A percentile compares a stretch with the other conserved stretches of the same genome.
phyloP scores from a whole-genome alignment of 2,888 invertebrate species.

The Drosophila stalkeri region DNA sequence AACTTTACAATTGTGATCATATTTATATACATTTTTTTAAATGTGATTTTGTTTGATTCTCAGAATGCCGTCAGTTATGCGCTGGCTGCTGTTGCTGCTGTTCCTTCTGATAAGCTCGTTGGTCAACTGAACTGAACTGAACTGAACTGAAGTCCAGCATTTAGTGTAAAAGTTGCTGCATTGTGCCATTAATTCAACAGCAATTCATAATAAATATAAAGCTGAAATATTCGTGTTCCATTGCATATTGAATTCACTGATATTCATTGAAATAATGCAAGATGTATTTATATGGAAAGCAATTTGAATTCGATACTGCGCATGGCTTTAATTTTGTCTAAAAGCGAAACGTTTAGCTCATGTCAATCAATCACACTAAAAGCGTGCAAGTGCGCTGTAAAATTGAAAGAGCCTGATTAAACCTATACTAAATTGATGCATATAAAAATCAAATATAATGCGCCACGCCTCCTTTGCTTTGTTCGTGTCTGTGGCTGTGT shows the following conservation, averaged over 20 bases:
- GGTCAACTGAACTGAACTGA: neutral
- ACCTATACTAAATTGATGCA: constrained; percentile 55
- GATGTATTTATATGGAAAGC: too few relatives aligned
- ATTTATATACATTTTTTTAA: constrained; percentile 14
- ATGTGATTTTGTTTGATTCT: constrained; percentile 29
- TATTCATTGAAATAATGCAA: neutral
- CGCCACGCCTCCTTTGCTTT: constrained; percentile 43
- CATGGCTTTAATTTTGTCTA: constrained; percentile 30
- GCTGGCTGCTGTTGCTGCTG: constrained; percentile 23
- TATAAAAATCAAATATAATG: constrained; percentile 64
- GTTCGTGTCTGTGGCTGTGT: constrained; percentile 31
- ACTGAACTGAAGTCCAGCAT: constrained; percentile 7
- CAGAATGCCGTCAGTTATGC: constrained; percentile 42
- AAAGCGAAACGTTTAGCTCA: constrained; percentile 29
- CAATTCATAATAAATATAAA: constrained; percentile 28
- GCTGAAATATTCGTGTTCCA: neutral
- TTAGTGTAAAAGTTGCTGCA: constrained; percentile 49
- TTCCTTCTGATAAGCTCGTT: constrained; percentile 41
- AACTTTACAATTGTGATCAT: constrained; percentile 48
- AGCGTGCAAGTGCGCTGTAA: constrained; percentile 64
- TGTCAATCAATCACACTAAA: constrained; percentile 75
- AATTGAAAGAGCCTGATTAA: constrained; percentile 68
- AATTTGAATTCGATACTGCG: neutral
- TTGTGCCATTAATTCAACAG: constrained; percentile 47
- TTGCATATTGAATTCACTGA: neutral